Evolutionary conservation across 2,113 vertebrate genomes (phyloP).

Genomic region (Peromyscus polionotus): DNA sequence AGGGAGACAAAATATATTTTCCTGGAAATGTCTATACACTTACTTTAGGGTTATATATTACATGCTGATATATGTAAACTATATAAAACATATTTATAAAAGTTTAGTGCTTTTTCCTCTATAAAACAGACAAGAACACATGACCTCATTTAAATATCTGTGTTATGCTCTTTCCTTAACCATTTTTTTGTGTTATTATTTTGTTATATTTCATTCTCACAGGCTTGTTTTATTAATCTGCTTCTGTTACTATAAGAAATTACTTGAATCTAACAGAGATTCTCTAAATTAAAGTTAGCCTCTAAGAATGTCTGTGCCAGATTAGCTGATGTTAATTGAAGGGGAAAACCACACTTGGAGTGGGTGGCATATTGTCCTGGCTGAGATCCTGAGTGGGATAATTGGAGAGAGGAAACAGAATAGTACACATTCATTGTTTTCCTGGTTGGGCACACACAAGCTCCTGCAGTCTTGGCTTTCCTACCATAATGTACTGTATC

Average conservation of each 20-base stretch:
- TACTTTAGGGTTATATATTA: not conserved
- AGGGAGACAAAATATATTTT: not conserved
- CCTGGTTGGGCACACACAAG: not conserved
- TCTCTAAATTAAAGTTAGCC: not conserved
- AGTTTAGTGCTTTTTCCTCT: not conserved
- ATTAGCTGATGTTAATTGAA: too few relatives aligned
- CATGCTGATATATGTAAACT: not conserved
- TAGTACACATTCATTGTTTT: not conserved
- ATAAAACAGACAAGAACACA: not conserved
- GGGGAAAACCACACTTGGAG: too few relatives aligned
- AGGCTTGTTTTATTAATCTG: fast-evolving
- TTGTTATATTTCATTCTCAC: not conserved
- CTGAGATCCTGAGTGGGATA: not conserved
- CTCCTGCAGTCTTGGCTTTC: not conserved
- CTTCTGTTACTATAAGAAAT: not conserved
- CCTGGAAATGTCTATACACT: not conserved
- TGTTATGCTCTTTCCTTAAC: not conserved
- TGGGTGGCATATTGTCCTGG: not conserved
- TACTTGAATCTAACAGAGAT: not conserved
- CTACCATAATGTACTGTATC: not conserved
- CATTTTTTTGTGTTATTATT: not conserved
- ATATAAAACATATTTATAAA: not conserved
- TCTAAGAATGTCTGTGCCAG: not conserved
- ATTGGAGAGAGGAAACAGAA: not conserved
- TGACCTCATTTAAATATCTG: not conserved